These are phyloP conservation scores for Ametastegia equiseti DNA, from an alignment of 2,888 invertebrate genomes.

Conservation along the genomic window DNA sequence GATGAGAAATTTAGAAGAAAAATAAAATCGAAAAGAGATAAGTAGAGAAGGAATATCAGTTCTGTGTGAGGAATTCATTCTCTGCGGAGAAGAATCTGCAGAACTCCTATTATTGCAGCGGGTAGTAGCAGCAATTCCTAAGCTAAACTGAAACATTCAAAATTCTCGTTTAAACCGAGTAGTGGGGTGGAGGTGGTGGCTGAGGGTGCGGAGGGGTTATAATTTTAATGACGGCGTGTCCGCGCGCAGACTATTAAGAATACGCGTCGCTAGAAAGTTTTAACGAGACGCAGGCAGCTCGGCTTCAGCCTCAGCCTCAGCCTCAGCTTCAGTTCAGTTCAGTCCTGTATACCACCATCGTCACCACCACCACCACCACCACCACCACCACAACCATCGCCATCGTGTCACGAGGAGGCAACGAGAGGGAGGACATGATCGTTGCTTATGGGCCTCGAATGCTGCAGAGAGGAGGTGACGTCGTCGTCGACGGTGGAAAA, in stretches of 20 bases:
- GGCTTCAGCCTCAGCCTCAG: neutral
- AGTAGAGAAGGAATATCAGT: neutral
- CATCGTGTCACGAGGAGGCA: conserved; percentile 56
- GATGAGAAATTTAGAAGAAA: neutral
- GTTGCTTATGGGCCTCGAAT: conserved; percentile 35
- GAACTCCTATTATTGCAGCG: neutral
- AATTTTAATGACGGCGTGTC: conserved; percentile 76
- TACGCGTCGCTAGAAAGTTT: conserved; percentile 76
- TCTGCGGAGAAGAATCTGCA: neutral
- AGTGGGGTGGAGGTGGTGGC: conserved; percentile 9
- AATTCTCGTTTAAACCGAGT: conserved; percentile 36
- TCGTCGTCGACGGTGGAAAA: neutral
- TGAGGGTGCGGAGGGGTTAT: conserved; percentile 67
- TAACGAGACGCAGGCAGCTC: conserved; percentile 72
- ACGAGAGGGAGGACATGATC: conserved; percentile 52
- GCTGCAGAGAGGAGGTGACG: conserved; percentile 50
- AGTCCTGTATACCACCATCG: conserved; percentile 15
- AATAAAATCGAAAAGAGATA: neutral
- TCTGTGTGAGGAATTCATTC: neutral
- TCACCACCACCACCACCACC: conserved; percentile 4
- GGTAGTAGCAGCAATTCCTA: conserved; percentile 12
- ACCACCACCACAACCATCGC: neutral
- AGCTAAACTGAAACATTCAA: conserved; percentile 41
- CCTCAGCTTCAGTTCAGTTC: neutral
- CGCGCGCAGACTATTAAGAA: conserved; percentile 76